These are phyloP conservation scores for Melinaea marsaeus DNA, from an alignment of 2,888 invertebrate species.

Conservation along the genomic window DNA sequence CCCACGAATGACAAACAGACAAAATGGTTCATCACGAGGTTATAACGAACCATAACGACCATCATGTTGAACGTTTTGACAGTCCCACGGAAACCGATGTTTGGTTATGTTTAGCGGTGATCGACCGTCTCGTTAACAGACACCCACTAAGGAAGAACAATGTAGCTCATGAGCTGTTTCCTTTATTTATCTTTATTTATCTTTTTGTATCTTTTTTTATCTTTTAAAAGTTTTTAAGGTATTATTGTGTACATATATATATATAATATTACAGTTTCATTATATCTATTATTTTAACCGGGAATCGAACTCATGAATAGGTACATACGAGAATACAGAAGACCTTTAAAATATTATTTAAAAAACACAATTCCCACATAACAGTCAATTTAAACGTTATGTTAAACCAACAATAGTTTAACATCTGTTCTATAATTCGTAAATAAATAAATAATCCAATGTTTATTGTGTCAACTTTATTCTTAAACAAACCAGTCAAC, in stretches of 20 bases:
- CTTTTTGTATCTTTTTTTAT: too few species aligned
- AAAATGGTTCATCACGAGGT: constrained; percentile 60
- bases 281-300: too few species aligned
- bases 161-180: too few species aligned
- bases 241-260: too few species aligned
- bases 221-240: too few species aligned
- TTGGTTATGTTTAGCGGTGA: constrained; percentile 50
- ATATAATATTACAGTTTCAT: too few species aligned
- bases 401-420: constrained; percentile 29
- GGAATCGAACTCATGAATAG: too few species aligned
- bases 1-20: constrained; percentile 44
- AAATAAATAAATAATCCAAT: constrained; percentile 65
- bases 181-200: too few species aligned
- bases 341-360: neutral
- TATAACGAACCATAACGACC: constrained; percentile 46
- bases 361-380: constrained; percentile 34
- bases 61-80: constrained; percentile 37
- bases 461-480: constrained; percentile 69
- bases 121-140: too few species aligned
- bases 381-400: neutral
- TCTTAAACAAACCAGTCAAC: constrained; percentile 40
- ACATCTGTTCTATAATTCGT: constrained; percentile 69
- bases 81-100: constrained; percentile 60
- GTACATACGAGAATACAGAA: neutral
- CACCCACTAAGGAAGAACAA: too few species aligned